Evolutionary conservation across 2,797 vertebrate species (phyloP).

Genomic region (Lithobates pipiens): DNA sequence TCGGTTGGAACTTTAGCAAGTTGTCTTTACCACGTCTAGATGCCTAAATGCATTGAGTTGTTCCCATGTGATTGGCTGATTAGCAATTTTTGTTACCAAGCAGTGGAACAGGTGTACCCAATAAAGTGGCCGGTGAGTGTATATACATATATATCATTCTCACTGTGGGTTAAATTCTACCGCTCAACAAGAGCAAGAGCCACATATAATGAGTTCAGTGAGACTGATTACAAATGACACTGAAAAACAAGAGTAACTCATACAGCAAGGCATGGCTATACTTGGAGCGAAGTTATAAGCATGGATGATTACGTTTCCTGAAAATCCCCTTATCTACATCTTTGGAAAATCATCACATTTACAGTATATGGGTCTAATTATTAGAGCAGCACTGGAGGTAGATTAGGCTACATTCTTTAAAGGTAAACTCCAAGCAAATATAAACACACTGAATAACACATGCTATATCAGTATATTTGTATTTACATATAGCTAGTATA

Average conservation of each 20-base stretch:
- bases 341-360: neutral
- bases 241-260: neutral
- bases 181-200: too few species aligned
- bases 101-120: too few species aligned
- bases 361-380: neutral
- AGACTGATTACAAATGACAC: neutral
- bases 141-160: too few species aligned
- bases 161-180: too few species aligned
- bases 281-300: neutral
- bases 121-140: too few species aligned
- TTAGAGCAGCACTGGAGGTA: neutral
- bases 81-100: too few species aligned
- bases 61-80: too few species aligned
- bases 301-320: neutral
- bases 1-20: too few species aligned
- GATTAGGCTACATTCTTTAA: neutral
- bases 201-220: neutral
- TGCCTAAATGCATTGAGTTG: too few species aligned
- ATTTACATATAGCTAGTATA: too few species aligned
- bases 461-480: too few species aligned
- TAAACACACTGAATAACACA: neutral
- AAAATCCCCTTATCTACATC: neutral
- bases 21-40: too few species aligned
- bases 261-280: neutral
- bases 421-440: neutral